Conservation (phyloP, 2,797 vertebrate genomes). For the Sebastes minor region DNA sequence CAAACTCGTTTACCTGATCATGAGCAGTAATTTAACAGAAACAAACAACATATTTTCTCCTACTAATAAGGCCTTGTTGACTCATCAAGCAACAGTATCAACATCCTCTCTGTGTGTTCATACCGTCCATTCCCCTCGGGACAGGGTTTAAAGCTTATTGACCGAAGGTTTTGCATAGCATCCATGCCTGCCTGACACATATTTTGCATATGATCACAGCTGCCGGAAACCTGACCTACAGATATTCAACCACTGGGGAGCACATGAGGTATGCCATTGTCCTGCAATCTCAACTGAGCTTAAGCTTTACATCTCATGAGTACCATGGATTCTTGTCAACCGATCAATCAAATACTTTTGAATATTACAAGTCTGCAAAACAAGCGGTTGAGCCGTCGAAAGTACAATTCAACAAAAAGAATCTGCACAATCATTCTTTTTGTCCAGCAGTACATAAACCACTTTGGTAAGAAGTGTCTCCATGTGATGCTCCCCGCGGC, state of each 20-base stretch:
- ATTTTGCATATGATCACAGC: constrained; percentile 43
- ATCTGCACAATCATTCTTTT: constrained; percentile 25
- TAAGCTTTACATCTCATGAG: background rate
- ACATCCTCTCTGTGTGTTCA: background rate
- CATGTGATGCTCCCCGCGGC: background rate
- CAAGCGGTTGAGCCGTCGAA: background rate
- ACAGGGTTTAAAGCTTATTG: background rate
- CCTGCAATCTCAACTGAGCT: background rate
- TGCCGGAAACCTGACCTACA: constrained; percentile 24
- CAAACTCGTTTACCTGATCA: background rate
- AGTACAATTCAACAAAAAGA: background rate
- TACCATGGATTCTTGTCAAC: background rate
- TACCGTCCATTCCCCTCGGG: background rate
- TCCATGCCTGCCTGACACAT: constrained; percentile 1
- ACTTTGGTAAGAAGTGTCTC: constrained; percentile 18
- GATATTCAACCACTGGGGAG: constrained; percentile 3
- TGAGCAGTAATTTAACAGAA: background rate
- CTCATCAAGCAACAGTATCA: background rate
- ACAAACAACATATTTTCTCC: background rate
- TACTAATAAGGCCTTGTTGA: background rate
- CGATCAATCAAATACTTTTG: background rate
- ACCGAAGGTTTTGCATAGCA: constrained; percentile 36
- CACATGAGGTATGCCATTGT: background rate
- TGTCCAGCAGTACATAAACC: constrained; percentile 7
- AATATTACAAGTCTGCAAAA: background rate